Evolutionary conservation across 2,888 invertebrate genomes (phyloP).

Genomic region (Amphipyra tragopoginis): DNA sequence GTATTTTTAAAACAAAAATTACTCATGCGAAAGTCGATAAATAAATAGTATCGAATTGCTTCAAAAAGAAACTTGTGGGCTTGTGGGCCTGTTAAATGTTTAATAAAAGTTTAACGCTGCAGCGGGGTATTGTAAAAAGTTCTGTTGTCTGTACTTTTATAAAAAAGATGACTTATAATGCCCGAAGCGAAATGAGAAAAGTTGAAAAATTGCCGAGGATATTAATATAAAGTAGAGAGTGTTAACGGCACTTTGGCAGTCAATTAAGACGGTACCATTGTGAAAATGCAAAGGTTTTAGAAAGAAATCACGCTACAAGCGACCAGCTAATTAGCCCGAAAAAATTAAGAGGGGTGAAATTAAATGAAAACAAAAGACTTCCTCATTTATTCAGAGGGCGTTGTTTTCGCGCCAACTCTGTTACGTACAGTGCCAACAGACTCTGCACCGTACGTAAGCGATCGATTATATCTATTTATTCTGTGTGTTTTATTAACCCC

Average conservation of each 20-base stretch:
- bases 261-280: slow-evolving; percentile 46
- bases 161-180: slow-evolving; percentile 55
- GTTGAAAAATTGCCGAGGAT: slow-evolving; percentile 43
- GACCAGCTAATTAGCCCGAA: slow-evolving; percentile 49
- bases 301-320: slow-evolving; percentile 38
- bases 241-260: slow-evolving; percentile 48
- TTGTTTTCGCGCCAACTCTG: slow-evolving; percentile 13
- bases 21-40: slow-evolving; percentile 4
- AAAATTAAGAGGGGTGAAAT: slow-evolving; percentile 47
- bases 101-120: slow-evolving; percentile 58
- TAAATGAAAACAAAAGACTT: slow-evolving; percentile 49
- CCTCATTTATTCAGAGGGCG: slow-evolving; percentile 20
- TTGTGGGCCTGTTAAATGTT: slow-evolving; percentile 48
- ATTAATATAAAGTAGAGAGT: slow-evolving; percentile 48
- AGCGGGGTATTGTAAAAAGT: slow-evolving; percentile 54
- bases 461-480: slow-evolving; percentile 14
- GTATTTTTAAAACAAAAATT: slow-evolving; percentile 10
- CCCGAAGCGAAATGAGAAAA: slow-evolving; percentile 50
- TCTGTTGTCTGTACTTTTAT: slow-evolving; percentile 41
- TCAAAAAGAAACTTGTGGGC: slow-evolving; percentile 30
- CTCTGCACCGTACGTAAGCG: background rate
- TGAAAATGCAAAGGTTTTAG: slow-evolving; percentile 48
- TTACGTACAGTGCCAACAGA: too few species aligned
- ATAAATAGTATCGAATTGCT: slow-evolving; percentile 34
- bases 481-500: too few species aligned